Evolutionary conservation across 2,888 invertebrate species (phyloP), one percentile per base, ranked within the genome.

Genomic region (Atrina japonica): DNA sequence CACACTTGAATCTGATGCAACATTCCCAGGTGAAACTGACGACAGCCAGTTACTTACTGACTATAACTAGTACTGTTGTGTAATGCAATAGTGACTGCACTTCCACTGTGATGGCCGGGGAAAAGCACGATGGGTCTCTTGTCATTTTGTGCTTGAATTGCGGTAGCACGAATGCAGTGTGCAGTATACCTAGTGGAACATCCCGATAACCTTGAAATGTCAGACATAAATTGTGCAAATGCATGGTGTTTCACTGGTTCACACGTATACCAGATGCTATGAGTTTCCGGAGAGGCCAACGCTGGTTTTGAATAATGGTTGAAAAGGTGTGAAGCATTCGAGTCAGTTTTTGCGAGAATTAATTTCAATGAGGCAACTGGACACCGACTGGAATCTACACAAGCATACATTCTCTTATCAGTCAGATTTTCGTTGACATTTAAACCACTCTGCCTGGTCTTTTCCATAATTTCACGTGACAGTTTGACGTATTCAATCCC

Each of bases 351-450:
- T 45, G n/a, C 1, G 23, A 70, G 52, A 9, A 66, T 47, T 14
- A 30, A 30, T 53, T 25, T 58, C 1, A 70, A 53, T 11, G 64
- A 52, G 7, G 21, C 16, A n/a, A 70, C 61, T n/a, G 66, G 71
- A 41, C 71, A 71, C 11, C 29, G 5, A 3, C 9, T 14, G 6
- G 45, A 23, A 49, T 50, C 56, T 3, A 18, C 56, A 3, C 30
- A 60, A 0, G 61, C 66, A 18, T 66, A 56, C 63, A 71, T 66
- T 3, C 66, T 58, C 43, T 67, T 72, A 25, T 71, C 56, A 6
- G 18, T 49, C 14, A 52, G 71, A 25, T 45, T 58, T 23, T 67
- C 63, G 16, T 55, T 25, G 18, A 30, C 45, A 18, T 68, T 47
- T n/a, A 67, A n/a, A 6, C 66, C 66, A 14, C 66, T 50, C 6